A percentile compares a stretch with the other conserved stretches of the same genome.
Conservation (phyloP, 2,888 invertebrate genomes). For the Chalcosyrphus nemorum region DNA sequence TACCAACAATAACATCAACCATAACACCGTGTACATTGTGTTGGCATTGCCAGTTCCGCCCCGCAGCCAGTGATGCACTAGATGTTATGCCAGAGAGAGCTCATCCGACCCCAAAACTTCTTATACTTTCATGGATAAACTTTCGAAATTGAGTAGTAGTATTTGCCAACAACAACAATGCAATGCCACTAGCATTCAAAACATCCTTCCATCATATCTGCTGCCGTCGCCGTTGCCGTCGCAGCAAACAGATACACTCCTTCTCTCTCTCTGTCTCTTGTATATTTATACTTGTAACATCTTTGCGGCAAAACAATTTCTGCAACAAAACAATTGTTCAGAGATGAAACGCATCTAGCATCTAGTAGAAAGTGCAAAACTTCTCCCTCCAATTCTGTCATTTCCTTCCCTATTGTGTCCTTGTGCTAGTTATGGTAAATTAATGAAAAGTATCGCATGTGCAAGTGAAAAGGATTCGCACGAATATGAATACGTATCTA, state of each 20-base stretch:
- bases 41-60: conserved; percentile 38
- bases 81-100: neutral
- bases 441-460: conserved; percentile 63
- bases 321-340: conserved; percentile 58
- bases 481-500: neutral
- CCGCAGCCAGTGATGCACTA: neutral
- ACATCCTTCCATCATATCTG: conserved; percentile 15
- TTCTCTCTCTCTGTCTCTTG: too few species aligned
- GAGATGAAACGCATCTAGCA: conserved; percentile 48
- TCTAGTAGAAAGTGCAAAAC: conserved; percentile 55
- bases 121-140: conserved; percentile 42
- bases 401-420: conserved; percentile 6
- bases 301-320: conserved; percentile 52
- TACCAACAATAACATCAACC: neutral
- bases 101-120: conserved; percentile 28
- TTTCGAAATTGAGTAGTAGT: conserved; percentile 29
- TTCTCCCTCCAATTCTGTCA: conserved; percentile 18
- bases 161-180: conserved; percentile 13
- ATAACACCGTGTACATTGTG: conserved; percentile 28
- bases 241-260: neutral
- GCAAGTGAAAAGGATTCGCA: conserved; percentile 43
- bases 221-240: neutral
- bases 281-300: conserved; percentile 37
- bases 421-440: conserved; percentile 55
- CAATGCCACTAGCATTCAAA: neutral